Evolutionary conservation across 2,888 invertebrate genomes (phyloP).

Genomic region (Aporophyla nigra): DNA sequence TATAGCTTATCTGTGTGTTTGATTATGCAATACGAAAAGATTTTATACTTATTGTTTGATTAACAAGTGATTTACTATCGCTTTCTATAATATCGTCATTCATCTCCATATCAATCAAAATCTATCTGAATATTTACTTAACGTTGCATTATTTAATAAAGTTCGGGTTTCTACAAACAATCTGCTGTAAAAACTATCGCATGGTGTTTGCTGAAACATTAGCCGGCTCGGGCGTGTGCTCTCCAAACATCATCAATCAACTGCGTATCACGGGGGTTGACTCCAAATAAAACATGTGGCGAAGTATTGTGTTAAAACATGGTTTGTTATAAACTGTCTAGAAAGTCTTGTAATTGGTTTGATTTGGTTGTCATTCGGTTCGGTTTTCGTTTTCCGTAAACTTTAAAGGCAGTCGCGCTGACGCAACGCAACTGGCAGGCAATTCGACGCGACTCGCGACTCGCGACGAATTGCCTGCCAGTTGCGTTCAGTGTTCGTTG

Average conservation of each 20-base stretch:
- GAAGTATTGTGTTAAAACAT: slow-evolving; percentile 1
- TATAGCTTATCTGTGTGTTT: neutral
- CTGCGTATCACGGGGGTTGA: slow-evolving; percentile 53
- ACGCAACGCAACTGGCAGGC: no score
- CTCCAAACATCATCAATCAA: slow-evolving; percentile 77
- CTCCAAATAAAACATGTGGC: slow-evolving; percentile 47
- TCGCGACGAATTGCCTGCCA: no score
- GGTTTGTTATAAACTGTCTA: slow-evolving; percentile 7
- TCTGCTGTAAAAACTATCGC: slow-evolving; percentile 41
- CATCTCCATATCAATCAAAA: slow-evolving; percentile 24
- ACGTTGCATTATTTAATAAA: slow-evolving; percentile 20
- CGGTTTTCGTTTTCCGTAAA: neutral
- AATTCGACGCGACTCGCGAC: no score
- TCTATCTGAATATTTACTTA: neutral
- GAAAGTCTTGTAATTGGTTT: neutral
- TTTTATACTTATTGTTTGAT: neutral
- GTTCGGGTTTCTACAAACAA: slow-evolving; percentile 3
- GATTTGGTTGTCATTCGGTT: neutral
- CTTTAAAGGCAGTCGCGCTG: neutral
- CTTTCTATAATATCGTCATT: slow-evolving; percentile 11
- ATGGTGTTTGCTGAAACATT: slow-evolving; percentile 71
- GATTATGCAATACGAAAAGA: neutral
- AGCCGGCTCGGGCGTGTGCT: slow-evolving; percentile 53
- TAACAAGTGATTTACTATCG: neutral
- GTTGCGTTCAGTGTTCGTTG: no score